These are phyloP conservation scores for Iguana delicatissima DNA, from an alignment of 2,797 vertebrate genomes.

Conservation along the genomic window DNA sequence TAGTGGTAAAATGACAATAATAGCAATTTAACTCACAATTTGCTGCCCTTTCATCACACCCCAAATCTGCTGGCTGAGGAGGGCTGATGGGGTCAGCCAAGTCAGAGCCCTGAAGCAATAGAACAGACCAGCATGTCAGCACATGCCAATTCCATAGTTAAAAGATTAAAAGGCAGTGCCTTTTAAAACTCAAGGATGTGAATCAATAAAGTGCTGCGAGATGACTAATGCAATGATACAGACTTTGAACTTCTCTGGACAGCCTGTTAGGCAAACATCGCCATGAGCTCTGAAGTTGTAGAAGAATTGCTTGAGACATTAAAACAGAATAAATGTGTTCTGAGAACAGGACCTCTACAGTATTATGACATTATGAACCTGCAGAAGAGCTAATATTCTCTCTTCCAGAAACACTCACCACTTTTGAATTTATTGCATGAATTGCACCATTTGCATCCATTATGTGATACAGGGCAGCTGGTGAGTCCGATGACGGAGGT, in stretches of 20 bases:
- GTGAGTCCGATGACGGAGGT: no score
- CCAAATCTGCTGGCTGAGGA: neutral
- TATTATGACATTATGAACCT: neutral
- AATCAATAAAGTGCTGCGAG: neutral
- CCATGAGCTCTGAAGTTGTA: neutral
- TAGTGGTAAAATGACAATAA: neutral
- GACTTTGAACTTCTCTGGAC: neutral
- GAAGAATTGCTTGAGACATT: neutral
- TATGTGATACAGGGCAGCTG: no score
- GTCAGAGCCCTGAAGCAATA: neutral
- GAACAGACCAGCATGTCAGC: neutral
- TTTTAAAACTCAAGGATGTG: neutral
- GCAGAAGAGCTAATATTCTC: neutral
- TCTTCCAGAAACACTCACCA: neutral
- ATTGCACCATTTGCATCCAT: neutral
- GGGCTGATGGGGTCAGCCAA: no score
- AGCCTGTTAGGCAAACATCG: neutral
- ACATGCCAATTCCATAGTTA: neutral
- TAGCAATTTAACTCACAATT: neutral
- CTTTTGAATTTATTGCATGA: neutral
- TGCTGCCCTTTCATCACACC: neutral
- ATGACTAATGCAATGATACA: neutral
- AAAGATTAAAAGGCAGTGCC: neutral
- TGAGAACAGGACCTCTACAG: neutral
- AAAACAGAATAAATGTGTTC: neutral